Percentiles rank a stretch among this genome's conserved stretches.
These are phyloP conservation scores for Mormyrus hasselquistii DNA, from an alignment of 2,797 vertebrate genomes.

Conservation along the genomic window DNA sequence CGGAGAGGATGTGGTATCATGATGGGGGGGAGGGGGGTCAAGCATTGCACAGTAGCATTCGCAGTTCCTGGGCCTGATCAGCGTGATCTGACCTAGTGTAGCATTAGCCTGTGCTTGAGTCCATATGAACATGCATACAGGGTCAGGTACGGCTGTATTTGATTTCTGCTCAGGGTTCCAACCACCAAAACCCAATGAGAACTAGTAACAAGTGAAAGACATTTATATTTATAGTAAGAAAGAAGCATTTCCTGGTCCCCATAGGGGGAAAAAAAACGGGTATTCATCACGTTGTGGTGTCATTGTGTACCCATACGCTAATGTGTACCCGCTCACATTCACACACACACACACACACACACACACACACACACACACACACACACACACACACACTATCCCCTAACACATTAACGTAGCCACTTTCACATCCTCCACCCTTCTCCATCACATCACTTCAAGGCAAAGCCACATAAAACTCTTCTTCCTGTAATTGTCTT, in stretches of 20 bases:
- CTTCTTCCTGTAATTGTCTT: conserved; percentile 19
- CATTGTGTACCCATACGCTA: neutral
- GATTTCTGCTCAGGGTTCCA: neutral
- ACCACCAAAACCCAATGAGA: neutral
- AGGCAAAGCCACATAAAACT: neutral
- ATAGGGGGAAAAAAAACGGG: neutral
- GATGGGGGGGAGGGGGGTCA: conserved; percentile 13
- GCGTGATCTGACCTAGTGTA: conserved; percentile 34
- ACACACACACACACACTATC: neutral
- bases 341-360: neutral
- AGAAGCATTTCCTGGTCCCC: neutral
- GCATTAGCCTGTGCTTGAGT: conserved; percentile 28
- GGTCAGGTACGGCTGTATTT: neutral
- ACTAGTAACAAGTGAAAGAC: neutral
- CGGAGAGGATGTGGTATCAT: conserved; percentile 30
- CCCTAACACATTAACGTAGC: conserved; percentile 18
- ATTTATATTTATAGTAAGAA: neutral
- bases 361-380: neutral
- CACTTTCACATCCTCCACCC: conserved; percentile 18
- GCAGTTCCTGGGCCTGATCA: conserved; percentile 10
- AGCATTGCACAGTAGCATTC: neutral
- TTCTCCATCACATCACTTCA: conserved; percentile 21
- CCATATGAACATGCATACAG: neutral
- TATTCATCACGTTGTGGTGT: neutral
- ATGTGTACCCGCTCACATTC: neutral